Evolutionary conservation across 2,888 invertebrate species (phyloP), one percentile per base, ranked within the genome.

Genomic region (Drosophila prolongata): DNA sequence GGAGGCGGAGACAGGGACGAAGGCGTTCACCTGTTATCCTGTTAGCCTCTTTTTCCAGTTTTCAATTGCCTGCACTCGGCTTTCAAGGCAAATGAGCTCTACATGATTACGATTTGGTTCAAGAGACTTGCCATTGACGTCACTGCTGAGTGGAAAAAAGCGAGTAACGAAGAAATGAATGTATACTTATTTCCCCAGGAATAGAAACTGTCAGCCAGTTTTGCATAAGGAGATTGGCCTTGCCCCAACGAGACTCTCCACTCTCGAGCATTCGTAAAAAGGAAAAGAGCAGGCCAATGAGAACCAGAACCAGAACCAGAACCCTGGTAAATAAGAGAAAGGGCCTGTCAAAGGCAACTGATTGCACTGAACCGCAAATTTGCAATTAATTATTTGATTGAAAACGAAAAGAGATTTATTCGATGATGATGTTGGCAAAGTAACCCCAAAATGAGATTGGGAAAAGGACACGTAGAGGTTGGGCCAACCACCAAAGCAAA

Each of bases 51-150:
- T 35, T 83, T 87, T 80, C 68, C 65, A 78, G 87, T 87, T 78
- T 80, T 73, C 65, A 77, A 89, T 89, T 78, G 76, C 79, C 75
- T 87, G 81, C 83, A 80, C 84, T 87, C 65, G 73, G 76, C 80
- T 73, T 56, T 65, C 30, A 64, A 77, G 60, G 79, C 89, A 87
- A 90, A 89, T 89, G 89, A 89, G 90, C 89, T 90, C 90, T 90
- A 89, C 80, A 90, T 87, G 89, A 87, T 81, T 73, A 76, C 87
- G 66, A 75, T 81, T 81, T 87, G 76, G 66, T 74, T 85, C 73
- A 70, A 79, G 82, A 75, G 77, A 52, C 72, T 72, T 43, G 55
- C 62, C 64, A 66, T 71, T 82, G 88, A 75, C 71, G 73, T 74
- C 83, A 80, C 44, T 43, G 46, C 37, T 14, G 42, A 53, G 50